Evolutionary conservation across 2,113 vertebrate genomes (phyloP).

Genomic region (Hypanus sabinus): DNA sequence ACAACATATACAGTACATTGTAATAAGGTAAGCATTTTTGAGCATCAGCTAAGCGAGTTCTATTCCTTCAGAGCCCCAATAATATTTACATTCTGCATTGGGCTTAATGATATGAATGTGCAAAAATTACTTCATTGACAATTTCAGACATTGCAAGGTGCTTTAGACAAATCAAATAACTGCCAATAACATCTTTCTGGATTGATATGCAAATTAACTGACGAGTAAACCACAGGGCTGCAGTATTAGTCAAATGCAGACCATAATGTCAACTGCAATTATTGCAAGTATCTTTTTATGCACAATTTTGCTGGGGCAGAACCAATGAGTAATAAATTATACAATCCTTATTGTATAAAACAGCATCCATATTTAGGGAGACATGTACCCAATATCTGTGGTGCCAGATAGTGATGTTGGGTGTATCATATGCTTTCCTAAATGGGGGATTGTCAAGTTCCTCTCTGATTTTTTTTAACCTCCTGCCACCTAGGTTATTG

Average conservation of each 20-base stretch:
- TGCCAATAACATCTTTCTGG: neutral
- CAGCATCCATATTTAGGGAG: neutral
- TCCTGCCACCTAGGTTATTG: neutral
- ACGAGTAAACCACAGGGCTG: neutral
- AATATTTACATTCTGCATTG: neutral
- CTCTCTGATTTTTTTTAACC: neutral
- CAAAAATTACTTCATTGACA: neutral
- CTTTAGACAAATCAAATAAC: neutral
- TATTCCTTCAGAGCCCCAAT: neutral
- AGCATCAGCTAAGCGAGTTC: neutral
- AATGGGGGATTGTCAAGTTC: neutral
- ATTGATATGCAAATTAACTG: neutral
- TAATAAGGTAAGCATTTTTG: neutral
- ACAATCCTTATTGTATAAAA: neutral
- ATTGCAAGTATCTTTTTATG: neutral
- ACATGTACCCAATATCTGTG: neutral
- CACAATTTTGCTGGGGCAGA: neutral
- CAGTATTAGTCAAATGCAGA: neutral
- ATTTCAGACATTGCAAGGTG: neutral
- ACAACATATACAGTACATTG: neutral
- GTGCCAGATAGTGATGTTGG: neutral
- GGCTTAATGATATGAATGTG: neutral
- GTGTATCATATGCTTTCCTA: neutral
- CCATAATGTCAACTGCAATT: too few relatives aligned
- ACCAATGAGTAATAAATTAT: neutral